These are phyloP conservation scores for Porites lutea DNA, from an alignment of 64 coral and sea anemone genomes.

Conservation along the genomic window DNA sequence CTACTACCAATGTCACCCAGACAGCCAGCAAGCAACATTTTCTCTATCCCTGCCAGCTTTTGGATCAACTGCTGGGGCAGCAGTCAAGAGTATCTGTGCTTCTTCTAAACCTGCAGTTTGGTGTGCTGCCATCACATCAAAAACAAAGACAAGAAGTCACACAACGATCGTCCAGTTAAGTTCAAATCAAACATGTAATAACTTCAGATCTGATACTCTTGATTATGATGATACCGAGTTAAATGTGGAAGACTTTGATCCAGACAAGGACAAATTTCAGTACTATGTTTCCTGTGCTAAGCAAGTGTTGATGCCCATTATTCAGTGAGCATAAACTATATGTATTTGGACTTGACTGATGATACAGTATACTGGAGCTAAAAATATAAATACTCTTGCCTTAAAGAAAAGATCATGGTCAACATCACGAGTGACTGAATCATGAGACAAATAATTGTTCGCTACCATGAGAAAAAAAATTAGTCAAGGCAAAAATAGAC, in stretches of 20 bases:
- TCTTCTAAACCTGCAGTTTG: conserved; percentile 74
- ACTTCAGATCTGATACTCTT: not conserved
- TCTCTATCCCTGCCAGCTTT: conserved; percentile 91
- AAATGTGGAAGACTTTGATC: conserved; percentile 59
- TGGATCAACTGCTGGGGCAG: conserved; percentile 69
- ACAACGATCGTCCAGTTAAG: conserved; percentile 89
- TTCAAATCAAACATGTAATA: conserved; percentile 24
- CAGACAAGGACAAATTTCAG: conserved; percentile 49
- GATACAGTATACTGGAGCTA: not conserved
- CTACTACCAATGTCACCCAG: conserved; percentile 72
- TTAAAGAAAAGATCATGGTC: too few relatives aligned
- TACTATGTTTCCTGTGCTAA: conserved; percentile 70
- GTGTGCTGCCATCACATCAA: conserved; percentile 79
- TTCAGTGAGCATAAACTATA: not conserved
- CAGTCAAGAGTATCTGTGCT: conserved; percentile 73
- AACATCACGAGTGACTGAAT: too few relatives aligned
- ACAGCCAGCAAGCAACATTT: conserved; percentile 71
- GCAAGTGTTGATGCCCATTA: conserved; percentile 56
- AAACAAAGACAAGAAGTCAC: conserved; percentile 63
- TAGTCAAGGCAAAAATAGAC: too few relatives aligned
- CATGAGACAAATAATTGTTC: too few relatives aligned
- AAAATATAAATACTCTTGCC: too few relatives aligned
- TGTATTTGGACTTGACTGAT: not conserved
- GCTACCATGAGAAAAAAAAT: too few relatives aligned
- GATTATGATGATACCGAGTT: conserved; percentile 28